Evolutionary conservation across 2,113 vertebrate species (phyloP).

Genomic region (Dicerorhinus sumatrensis): DNA sequence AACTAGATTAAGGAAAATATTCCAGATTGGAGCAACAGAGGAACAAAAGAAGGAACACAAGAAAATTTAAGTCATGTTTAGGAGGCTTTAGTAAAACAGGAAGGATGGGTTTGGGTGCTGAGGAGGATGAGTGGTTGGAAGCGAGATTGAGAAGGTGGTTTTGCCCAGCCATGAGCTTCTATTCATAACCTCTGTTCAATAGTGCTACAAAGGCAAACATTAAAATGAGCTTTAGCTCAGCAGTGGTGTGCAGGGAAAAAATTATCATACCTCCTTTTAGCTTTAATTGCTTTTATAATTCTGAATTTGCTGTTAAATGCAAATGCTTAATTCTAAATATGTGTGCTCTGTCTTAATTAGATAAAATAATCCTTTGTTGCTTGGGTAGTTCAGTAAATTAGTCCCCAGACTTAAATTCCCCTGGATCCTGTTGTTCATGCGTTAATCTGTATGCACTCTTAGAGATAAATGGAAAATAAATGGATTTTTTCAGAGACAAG

Average conservation of each 20-base stretch:
- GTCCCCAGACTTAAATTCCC: constrained; percentile 66
- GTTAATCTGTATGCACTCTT: constrained; percentile 51
- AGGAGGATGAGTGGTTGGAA: background rate
- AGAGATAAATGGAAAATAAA: constrained; percentile 71
- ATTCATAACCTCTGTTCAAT: background rate
- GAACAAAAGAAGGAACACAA: background rate
- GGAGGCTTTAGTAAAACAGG: background rate
- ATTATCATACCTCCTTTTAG: constrained; percentile 84
- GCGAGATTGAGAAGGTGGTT: background rate
- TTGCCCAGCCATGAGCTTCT: background rate
- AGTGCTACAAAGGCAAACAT: background rate
- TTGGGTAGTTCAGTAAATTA: constrained; percentile 83
- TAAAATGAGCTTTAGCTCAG: constrained; percentile 76
- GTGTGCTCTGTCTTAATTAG: constrained; percentile 84
- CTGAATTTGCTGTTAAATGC: constrained; percentile 83
- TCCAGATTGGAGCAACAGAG: background rate
- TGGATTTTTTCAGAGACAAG: background rate
- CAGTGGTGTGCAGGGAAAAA: constrained; percentile 71
- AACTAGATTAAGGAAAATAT: background rate
- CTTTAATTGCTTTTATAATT: constrained; percentile 85
- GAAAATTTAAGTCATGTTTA: background rate
- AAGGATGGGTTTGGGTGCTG: background rate
- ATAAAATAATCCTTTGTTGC: constrained; percentile 85
- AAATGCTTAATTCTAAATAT: constrained; percentile 83
- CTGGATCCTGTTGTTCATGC: constrained; percentile 69